Conservation (phyloP, 2,113 vertebrate species). For the Pipra filicauda region DNA sequence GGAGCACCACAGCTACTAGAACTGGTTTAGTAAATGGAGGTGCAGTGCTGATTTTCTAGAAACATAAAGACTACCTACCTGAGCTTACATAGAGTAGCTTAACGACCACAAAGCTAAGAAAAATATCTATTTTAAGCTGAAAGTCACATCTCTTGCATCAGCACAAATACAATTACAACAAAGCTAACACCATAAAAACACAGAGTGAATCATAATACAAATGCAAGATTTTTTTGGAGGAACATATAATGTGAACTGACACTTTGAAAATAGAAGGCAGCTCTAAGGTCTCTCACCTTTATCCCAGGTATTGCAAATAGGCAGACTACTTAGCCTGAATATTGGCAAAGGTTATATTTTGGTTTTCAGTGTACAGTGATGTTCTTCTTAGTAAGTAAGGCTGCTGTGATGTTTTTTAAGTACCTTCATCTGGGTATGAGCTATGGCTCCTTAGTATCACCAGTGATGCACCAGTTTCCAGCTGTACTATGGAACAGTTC, state of each 20-base stretch:
- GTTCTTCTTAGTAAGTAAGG: background rate
- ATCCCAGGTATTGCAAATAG: background rate
- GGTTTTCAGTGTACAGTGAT: background rate
- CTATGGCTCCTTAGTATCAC: background rate
- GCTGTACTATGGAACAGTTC: background rate
- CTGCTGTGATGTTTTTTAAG: background rate
- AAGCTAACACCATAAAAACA: background rate
- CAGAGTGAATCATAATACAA: background rate
- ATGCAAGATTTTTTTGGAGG: background rate
- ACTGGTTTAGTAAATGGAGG: background rate
- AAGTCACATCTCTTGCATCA: background rate
- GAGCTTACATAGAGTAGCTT: background rate
- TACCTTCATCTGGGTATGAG: rapidly evolving
- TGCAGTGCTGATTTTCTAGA: background rate
- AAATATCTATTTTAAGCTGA: background rate
- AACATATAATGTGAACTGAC: background rate
- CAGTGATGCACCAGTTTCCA: background rate
- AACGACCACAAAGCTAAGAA: background rate
- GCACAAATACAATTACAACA: background rate
- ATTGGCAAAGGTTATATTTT: background rate
- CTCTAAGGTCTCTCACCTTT: background rate
- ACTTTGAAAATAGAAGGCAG: background rate
- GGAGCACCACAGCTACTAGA: background rate
- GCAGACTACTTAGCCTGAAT: background rate
- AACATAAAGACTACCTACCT: background rate